Evolutionary conservation across 2,888 invertebrate species (phyloP).

Genomic region (Polydrusus tereticollis): DNA sequence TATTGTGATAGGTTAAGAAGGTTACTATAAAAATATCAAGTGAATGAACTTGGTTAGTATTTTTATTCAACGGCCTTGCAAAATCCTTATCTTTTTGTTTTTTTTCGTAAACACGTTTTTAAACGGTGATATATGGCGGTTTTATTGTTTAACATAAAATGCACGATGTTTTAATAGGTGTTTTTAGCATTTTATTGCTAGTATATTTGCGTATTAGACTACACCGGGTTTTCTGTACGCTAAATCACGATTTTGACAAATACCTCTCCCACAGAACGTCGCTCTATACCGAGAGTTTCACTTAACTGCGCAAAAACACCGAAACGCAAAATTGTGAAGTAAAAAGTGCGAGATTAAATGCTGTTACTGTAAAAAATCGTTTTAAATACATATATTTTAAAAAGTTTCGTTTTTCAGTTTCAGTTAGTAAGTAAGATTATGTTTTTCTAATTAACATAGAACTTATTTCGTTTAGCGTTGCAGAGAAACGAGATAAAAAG

Average conservation of each 20-base stretch:
- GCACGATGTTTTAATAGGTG: background rate
- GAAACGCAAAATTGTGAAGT: too few species aligned
- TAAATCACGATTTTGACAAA: too few species aligned
- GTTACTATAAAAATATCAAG: constrained; percentile 65
- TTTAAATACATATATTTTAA: background rate
- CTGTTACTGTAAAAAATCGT: background rate
- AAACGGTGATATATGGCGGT: constrained; percentile 33
- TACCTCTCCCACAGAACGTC: too few species aligned
- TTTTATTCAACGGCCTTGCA: constrained; percentile 54
- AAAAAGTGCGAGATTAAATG: too few species aligned
- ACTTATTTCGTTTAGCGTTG: constrained; percentile 35
- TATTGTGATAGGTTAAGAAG: constrained; percentile 65
- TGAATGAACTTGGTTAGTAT: constrained; percentile 63
- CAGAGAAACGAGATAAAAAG: constrained; percentile 41
- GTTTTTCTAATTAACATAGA: constrained; percentile 47
- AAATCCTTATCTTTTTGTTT: constrained; percentile 42
- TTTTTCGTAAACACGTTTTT: constrained; percentile 40
- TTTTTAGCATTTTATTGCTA: background rate
- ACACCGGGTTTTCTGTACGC: too few species aligned
- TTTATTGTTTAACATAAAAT: constrained; percentile 1
- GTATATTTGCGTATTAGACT: too few species aligned
- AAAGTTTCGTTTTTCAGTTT: constrained; percentile 25
- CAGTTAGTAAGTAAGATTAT: constrained; percentile 33
- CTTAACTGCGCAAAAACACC: too few species aligned
- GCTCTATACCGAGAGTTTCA: too few species aligned